phyloP scores from a whole-genome alignment of 1,140 invertebrate species.

The Zaprionus inermis region DNA sequence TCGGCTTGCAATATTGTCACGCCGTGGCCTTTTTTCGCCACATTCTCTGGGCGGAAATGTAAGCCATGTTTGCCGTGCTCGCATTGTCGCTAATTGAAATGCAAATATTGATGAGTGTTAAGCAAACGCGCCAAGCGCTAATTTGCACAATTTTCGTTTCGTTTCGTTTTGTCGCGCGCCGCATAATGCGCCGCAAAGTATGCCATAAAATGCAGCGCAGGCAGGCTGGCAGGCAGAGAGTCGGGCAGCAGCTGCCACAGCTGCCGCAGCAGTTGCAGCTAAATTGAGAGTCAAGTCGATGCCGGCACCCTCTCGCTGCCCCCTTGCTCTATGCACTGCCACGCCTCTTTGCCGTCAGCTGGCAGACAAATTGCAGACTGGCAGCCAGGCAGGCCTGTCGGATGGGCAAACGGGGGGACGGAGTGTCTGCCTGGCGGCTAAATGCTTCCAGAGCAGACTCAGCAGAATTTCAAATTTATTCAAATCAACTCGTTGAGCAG shows the following conservation, averaged over 20 bases:
- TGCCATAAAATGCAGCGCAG: constrained; percentile 55
- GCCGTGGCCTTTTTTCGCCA: neutral
- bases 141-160: constrained; percentile 71
- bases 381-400: neutral
- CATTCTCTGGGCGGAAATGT: constrained; percentile 30
- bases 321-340: neutral
- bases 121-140: constrained; percentile 70
- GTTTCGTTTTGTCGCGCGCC: constrained; percentile 64
- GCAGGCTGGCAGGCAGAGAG: neutral
- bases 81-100: constrained; percentile 77
- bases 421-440: constrained; percentile 36
- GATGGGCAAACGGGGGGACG: neutral
- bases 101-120: constrained; percentile 80
- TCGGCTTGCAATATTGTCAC: neutral
- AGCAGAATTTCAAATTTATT: constrained; percentile 82
- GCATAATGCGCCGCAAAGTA: constrained; percentile 79
- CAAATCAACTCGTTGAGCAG: constrained; percentile 73
- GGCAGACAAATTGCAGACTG: constrained; percentile 56
- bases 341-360: constrained; percentile 40
- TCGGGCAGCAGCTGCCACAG: neutral
- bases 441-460: constrained; percentile 70
- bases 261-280: constrained; percentile 24
- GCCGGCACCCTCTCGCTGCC: constrained; percentile 17
- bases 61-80: constrained; percentile 62
- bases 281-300: constrained; percentile 66